phyloP scores from a whole-genome alignment of 2,797 vertebrate species.

The Myotis vivesi region DNA sequence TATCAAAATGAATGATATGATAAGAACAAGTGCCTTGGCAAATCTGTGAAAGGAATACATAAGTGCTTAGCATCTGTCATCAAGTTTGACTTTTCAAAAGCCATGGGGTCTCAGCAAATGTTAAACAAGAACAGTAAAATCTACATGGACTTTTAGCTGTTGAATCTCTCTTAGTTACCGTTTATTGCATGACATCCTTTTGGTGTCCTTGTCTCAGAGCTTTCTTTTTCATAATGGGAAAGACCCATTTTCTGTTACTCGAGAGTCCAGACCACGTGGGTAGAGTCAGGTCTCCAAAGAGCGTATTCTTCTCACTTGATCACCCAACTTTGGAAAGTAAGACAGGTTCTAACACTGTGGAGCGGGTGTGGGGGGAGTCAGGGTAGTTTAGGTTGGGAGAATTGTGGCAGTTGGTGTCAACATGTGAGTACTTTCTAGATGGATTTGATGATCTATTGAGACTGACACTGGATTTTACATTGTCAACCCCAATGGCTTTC shows the following conservation, averaged over 20 bases:
- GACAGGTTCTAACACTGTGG: neutral
- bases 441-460: neutral
- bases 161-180: neutral
- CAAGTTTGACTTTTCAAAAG: constrained; percentile 61
- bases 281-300: neutral
- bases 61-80: constrained; percentile 62
- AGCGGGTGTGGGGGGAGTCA: accelerated
- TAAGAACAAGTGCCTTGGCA: constrained; percentile 52
- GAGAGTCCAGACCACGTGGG: neutral
- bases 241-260: neutral
- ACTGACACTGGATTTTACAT: neutral
- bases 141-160: neutral
- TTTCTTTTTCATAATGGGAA: neutral
- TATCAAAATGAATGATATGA: constrained; percentile 57
- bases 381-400: neutral
- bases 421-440: neutral
- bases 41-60: constrained; percentile 66
- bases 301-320: neutral
- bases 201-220: neutral
- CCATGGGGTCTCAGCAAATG: constrained; percentile 42
- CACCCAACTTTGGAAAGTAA: neutral
- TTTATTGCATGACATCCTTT: neutral
- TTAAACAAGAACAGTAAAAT: constrained; percentile 18
- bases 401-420: accelerated
- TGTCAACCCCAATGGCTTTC: neutral